A percentile compares a stretch with the other conserved stretches of the same genome.
phyloP scores from a whole-genome alignment of 2,888 invertebrate genomes.

The Portevinia maculata region DNA sequence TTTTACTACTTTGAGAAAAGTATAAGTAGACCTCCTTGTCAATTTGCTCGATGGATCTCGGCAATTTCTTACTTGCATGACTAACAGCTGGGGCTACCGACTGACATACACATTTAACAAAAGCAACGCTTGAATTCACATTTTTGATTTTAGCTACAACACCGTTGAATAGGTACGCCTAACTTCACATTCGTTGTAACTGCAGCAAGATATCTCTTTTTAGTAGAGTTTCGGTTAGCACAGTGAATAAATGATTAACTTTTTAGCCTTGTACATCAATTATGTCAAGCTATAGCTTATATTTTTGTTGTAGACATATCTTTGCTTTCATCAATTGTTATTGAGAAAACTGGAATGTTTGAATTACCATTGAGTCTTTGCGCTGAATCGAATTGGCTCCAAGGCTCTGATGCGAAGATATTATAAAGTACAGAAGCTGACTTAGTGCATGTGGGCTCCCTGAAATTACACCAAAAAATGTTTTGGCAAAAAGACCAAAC shows the following conservation, averaged over 20 bases:
- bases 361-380: too few species aligned
- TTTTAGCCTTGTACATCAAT: constrained; percentile 1
- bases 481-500: too few species aligned
- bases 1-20: constrained; percentile 7
- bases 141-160: constrained; percentile 11
- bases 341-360: too few species aligned
- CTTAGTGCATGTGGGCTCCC: too few species aligned
- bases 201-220: not conserved
- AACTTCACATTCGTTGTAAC: constrained; percentile 4
- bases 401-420: too few species aligned
- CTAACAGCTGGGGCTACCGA: constrained; percentile 1
- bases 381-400: too few species aligned
- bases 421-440: too few species aligned
- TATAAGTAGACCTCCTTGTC: constrained; percentile 2
- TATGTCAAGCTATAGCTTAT: not conserved
- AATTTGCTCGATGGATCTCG: constrained; percentile 3
- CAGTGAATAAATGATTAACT: not conserved
- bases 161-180: not conserved
- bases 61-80: constrained; percentile 5
- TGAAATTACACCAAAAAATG: too few species aligned
- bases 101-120: not conserved
- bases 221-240: not conserved
- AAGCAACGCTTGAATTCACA: not conserved
- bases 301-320: too few species aligned
- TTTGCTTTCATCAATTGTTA: too few species aligned